Evolutionary conservation across 2,888 invertebrate species (phyloP).

Genomic region (Hirtodrosophila histrioides): DNA sequence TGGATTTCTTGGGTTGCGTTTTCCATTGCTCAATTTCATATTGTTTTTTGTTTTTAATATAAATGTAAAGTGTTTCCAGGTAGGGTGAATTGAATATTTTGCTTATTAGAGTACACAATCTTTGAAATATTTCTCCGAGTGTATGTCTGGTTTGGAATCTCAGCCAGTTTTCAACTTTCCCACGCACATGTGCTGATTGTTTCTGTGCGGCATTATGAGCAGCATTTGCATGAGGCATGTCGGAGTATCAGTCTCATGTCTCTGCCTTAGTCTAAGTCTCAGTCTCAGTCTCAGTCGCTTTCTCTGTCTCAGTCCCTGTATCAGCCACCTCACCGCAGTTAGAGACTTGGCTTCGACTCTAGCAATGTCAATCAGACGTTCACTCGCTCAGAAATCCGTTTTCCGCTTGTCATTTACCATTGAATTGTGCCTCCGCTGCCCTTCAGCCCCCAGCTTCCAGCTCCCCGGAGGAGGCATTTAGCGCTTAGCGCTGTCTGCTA

Average conservation of each 20-base stretch:
- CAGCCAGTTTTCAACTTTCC: conserved; percentile 13
- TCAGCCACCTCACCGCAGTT: conserved; percentile 6
- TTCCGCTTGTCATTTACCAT: conserved; percentile 70
- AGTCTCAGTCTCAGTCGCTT: no score
- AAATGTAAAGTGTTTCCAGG: no score
- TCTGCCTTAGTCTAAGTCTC: not conserved
- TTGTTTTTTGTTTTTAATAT: no score
- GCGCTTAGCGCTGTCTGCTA: conserved; percentile 26
- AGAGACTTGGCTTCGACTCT: conserved; percentile 30
- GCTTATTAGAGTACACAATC: no score
- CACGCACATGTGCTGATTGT: conserved; percentile 47
- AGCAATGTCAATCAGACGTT: conserved; percentile 66
- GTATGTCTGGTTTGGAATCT: conserved; percentile 2
- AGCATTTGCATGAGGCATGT: conserved; percentile 44
- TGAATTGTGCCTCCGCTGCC: conserved; percentile 30
- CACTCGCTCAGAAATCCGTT: conserved; percentile 72
- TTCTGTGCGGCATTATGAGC: conserved; percentile 22
- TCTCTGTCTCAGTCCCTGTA: not conserved
- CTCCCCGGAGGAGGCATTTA: conserved; percentile 5
- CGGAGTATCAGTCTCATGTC: not conserved
- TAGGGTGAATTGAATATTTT: no score
- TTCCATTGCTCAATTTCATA: no score
- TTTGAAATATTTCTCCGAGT: no score
- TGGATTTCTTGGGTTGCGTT: no score
- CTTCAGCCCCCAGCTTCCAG: not conserved